These are phyloP conservation scores for Notodonta ziczac DNA, from an alignment of 2,888 invertebrate species.

Conservation along the genomic window DNA sequence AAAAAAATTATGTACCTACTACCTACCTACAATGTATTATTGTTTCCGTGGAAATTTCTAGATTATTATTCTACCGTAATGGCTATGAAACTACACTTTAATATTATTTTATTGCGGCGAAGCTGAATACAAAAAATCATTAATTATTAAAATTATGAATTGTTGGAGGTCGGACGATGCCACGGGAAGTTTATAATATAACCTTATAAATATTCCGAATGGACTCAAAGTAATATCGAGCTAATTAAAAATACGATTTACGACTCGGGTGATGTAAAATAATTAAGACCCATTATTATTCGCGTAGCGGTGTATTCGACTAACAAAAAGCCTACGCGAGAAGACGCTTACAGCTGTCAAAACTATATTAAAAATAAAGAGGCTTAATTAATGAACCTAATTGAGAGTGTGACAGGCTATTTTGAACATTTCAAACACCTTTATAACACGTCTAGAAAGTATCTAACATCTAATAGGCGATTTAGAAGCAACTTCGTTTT, in stretches of 20 bases:
- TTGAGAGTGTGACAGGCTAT: not conserved
- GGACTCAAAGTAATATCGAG: conserved; percentile 43
- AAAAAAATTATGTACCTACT: conserved; percentile 21
- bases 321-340: conserved; percentile 8
- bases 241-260: conserved; percentile 58
- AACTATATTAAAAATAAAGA: conserved; percentile 8
- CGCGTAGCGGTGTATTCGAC: conserved; percentile 23
- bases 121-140: conserved; percentile 30
- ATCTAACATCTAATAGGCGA: not conserved
- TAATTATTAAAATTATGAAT: conserved; percentile 41
- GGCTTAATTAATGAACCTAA: not conserved
- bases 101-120: conserved; percentile 32
- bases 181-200: conserved; percentile 53
- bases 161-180: conserved; percentile 56
- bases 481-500: not conserved
- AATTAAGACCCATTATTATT: conserved; percentile 47
- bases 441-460: not conserved
- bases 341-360: conserved; percentile 25
- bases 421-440: not conserved
- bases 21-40: conserved; percentile 23
- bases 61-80: conserved; percentile 34
- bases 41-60: conserved; percentile 31
- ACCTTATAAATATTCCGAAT: conserved; percentile 52
- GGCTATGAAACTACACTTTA: conserved; percentile 29
- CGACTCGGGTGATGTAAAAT: conserved; percentile 43